Evolutionary conservation across 2,113 vertebrate genomes (phyloP).

Genomic region (Semnopithecus entellus): DNA sequence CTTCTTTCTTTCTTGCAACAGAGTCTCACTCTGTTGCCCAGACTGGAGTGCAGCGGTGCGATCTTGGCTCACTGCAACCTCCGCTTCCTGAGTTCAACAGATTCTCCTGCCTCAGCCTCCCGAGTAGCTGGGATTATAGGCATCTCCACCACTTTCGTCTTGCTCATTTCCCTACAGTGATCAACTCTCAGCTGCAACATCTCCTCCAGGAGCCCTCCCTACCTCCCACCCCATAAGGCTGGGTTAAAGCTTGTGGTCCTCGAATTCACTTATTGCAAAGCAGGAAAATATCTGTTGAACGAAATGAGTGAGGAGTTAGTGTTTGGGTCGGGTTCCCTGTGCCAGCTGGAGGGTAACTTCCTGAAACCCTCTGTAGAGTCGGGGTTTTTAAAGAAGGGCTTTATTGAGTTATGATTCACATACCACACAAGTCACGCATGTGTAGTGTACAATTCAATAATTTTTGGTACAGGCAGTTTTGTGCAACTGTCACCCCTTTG

Average conservation of each 20-base stretch:
- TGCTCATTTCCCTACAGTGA: neutral
- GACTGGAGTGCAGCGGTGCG: too few species aligned
- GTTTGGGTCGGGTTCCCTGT: neutral
- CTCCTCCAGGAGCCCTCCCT: neutral
- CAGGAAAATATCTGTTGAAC: slow-evolving; percentile 20
- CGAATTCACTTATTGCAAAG: neutral
- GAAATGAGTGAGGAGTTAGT: neutral
- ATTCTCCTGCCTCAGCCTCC: too few species aligned
- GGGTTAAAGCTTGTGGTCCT: neutral
- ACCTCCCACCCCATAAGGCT: neutral
- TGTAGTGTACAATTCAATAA: neutral
- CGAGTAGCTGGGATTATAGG: too few species aligned
- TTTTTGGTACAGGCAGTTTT: neutral
- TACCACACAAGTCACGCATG: neutral
- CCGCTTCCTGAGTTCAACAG: too few species aligned
- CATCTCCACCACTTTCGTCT: neutral
- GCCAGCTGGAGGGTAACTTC: neutral
- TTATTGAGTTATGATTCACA: neutral
- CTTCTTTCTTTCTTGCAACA: too few species aligned
- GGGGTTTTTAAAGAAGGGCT: neutral
- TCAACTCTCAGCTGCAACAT: neutral
- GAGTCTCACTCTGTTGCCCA: too few species aligned
- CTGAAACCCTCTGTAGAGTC: neutral
- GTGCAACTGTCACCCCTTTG: neutral
- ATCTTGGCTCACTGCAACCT: too few species aligned